These are phyloP conservation scores for Mesochorus sp. DNA, from an alignment of 2,888 invertebrate genomes.

Conservation along the genomic window DNA sequence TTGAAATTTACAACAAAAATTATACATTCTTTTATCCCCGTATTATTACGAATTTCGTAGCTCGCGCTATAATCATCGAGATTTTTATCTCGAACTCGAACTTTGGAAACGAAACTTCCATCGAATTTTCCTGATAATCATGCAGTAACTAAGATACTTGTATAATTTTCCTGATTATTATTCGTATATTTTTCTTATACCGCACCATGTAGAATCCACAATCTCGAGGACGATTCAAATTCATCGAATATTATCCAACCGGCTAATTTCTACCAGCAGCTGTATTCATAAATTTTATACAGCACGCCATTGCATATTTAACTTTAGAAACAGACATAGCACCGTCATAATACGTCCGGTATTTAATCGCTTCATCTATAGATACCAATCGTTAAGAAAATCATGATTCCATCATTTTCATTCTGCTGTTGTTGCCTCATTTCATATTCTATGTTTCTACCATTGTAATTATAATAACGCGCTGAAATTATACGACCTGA, in stretches of 20 bases:
- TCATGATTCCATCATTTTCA: conserved; percentile 41
- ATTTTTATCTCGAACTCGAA: conserved; percentile 45
- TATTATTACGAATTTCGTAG: neutral
- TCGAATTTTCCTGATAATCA: conserved; percentile 23
- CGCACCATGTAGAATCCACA: too few species aligned
- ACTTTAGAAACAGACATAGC: too few species aligned
- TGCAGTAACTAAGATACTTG: conserved; percentile 23
- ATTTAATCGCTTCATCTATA: conserved; percentile 42
- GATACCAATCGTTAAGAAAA: conserved; percentile 46
- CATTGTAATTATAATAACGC: too few species aligned
- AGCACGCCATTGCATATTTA: conserved; percentile 46
- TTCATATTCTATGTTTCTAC: too few species aligned
- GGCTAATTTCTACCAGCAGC: conserved; percentile 47
- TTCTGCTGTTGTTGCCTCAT: too few species aligned
- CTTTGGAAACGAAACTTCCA: conserved; percentile 35
- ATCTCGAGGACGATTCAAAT: neutral
- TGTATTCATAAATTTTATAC: conserved; percentile 49
- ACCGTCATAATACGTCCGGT: too few species aligned
- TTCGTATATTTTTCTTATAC: too few species aligned
- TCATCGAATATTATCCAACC: conserved; percentile 33
- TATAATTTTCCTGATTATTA: conserved; percentile 42
- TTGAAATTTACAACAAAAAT: conserved; percentile 39
- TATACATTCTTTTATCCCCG: conserved; percentile 7
- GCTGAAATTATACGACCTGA: too few species aligned
- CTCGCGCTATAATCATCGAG: conserved; percentile 19